Evolutionary conservation across 2,888 invertebrate species (phyloP).

Genomic region (Zele albiditarsus): DNA sequence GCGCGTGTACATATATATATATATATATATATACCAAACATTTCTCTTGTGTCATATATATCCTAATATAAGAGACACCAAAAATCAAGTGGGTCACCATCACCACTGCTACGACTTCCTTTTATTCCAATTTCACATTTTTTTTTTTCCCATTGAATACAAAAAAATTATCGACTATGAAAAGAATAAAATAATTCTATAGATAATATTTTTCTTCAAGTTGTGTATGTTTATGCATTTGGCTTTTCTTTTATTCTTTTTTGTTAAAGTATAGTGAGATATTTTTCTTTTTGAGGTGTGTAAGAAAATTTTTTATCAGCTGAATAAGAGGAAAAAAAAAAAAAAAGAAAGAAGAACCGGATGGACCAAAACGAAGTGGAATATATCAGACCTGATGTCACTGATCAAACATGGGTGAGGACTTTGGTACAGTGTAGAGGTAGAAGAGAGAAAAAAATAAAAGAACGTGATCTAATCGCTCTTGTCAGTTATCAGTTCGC

Average conservation of each 20-base stretch:
- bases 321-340: slow-evolving; percentile 22
- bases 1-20: not conserved
- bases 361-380: slow-evolving; percentile 64
- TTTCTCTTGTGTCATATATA: slow-evolving; percentile 11
- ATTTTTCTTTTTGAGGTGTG: not conserved
- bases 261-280: not conserved
- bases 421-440: slow-evolving; percentile 36
- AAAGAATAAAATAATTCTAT: not conserved
- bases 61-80: slow-evolving; percentile 2
- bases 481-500: slow-evolving; percentile 59
- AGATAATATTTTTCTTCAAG: not conserved
- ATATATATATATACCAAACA: slow-evolving; percentile 12
- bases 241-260: not conserved
- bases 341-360: slow-evolving; percentile 54
- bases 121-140: not conserved
- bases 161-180: too few species aligned
- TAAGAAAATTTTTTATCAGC: not conserved
- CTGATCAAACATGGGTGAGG: slow-evolving; percentile 69
- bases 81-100: slow-evolving; percentile 36
- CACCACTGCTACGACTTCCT: not conserved
- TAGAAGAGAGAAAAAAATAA: slow-evolving; percentile 55
- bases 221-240: not conserved
- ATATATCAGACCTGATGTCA: slow-evolving; percentile 57
- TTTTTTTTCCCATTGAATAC: not conserved
- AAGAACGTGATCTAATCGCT: slow-evolving; percentile 66